Evolutionary conservation across 1,140 invertebrate species (phyloP), one percentile per base, ranked within the genome.

Genomic region (Thereuonema tuberculata): DNA sequence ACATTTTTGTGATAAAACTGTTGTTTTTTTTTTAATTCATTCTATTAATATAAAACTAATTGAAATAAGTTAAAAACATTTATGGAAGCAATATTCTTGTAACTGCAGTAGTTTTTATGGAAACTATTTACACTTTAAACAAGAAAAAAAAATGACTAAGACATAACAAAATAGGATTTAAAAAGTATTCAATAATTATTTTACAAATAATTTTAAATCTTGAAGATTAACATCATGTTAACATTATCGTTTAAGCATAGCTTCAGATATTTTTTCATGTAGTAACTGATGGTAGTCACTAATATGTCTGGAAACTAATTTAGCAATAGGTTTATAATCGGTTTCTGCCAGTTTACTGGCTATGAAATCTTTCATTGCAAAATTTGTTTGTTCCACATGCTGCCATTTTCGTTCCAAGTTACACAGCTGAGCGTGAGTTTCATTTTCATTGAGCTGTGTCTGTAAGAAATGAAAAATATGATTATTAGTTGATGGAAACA

Each of bases 331-430:
- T 59, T 78, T 73, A 68, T 79, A 84, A 67, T 84, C 80, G 25
- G 79, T 81, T 67, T 84, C 82, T 57, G 78, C 76, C 50, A 77
- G 80, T 59, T 82, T 81, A 1, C 77, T 75, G 14, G 79, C 77
- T 56, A 84, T 79, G 64, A 81, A 82, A 66, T 83, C 80, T 64
- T 77, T 75, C 63, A 83, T 72, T 23, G 76, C 72, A 63, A 78
- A 81, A 69, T 84, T 85, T 62, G 79, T 80, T 62, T 80, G 79
- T 69, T 85, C 83, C 47, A 83, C 71, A 46, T 80, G 76, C 21
- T 78, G 76, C 69, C 82, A 76, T 71, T 84, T 81, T 59, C 80
- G 78, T 69, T 85, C 83, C 66, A 84, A 67, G 61, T 76, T 79
- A 46, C 75, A 77, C 20, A 85, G 70, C 71, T 83, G 79, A 27